phyloP scores from a whole-genome alignment of 2,113 vertebrate genomes.

The Hepsetus odoe region DNA sequence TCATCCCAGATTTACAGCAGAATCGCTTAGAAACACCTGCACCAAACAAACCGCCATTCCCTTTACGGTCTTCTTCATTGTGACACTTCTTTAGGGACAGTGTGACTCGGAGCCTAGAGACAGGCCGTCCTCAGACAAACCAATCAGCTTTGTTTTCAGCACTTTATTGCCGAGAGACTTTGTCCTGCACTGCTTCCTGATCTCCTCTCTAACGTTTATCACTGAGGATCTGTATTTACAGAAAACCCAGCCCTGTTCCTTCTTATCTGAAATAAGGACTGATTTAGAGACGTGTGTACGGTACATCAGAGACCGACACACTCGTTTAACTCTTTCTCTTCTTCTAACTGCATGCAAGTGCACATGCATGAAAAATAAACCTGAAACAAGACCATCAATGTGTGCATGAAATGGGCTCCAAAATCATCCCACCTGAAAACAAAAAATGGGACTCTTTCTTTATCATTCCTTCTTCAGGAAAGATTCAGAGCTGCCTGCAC shows the following conservation, averaged over 20 bases:
- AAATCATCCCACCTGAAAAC: not conserved
- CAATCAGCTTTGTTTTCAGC: not conserved
- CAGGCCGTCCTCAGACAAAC: not conserved
- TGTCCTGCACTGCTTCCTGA: not conserved
- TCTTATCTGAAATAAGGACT: not conserved
- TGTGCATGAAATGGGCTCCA: not conserved
- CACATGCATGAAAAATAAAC: not conserved
- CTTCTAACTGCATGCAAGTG: not conserved
- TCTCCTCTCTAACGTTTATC: not conserved
- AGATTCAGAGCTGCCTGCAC: too few relatives aligned
- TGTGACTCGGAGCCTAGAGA: not conserved
- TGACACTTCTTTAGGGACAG: not conserved
- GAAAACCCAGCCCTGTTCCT: not conserved
- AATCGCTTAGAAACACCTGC: constrained; percentile 11
- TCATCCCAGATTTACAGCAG: not conserved
- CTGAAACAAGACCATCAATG: not conserved
- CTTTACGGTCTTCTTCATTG: not conserved
- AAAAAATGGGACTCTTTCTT: too few relatives aligned
- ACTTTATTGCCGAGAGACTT: not conserved
- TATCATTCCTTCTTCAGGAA: too few relatives aligned
- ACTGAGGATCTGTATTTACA: not conserved
- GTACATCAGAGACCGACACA: not conserved
- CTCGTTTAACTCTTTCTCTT: not conserved
- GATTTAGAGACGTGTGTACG: not conserved
- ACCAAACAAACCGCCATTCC: not conserved